Percentiles rank a stretch among this genome's conserved stretches.
Conservation (phyloP, 1,140 invertebrate species). For the Cherax destructor region DNA sequence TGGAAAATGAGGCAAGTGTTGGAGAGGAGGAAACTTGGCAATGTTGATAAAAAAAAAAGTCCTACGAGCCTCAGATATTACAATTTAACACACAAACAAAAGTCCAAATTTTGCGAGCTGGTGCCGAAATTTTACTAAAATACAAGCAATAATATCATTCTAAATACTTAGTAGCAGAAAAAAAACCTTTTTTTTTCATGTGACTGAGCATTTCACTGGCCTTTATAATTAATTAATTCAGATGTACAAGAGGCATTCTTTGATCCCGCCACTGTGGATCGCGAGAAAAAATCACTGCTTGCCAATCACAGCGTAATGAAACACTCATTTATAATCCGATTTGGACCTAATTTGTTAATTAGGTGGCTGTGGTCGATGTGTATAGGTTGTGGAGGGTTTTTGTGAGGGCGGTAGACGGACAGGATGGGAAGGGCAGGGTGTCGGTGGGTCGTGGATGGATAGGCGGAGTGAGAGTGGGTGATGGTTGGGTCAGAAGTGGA, state of each 20-base stretch:
- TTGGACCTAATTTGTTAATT: conserved; percentile 58
- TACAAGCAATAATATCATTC: no score
- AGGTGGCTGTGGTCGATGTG: conserved; percentile 4
- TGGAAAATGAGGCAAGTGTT: no score
- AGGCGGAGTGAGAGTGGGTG: background rate
- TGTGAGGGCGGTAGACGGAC: conserved; percentile 5
- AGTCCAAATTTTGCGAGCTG: no score
- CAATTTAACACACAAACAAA: no score
- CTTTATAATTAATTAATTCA: conserved; percentile 51
- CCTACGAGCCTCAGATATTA: no score
- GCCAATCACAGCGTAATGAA: conserved; percentile 48
- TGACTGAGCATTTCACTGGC: conserved; percentile 7
- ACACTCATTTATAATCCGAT: conserved; percentile 49
- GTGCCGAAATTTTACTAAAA: no score
- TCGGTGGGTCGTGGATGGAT: background rate
- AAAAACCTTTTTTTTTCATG: background rate
- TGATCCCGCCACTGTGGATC: conserved; percentile 17
- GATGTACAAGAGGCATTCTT: conserved; percentile 40
- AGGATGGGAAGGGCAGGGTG: background rate
- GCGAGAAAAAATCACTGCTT: conserved; percentile 38
- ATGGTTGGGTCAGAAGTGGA: background rate
- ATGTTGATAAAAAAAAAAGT: no score
- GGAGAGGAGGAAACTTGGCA: no score
- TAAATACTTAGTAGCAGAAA: no score
- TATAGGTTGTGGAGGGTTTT: background rate